Evolutionary conservation across 2,888 invertebrate genomes (phyloP).

Genomic region (Synanthedon myopaeformis): DNA sequence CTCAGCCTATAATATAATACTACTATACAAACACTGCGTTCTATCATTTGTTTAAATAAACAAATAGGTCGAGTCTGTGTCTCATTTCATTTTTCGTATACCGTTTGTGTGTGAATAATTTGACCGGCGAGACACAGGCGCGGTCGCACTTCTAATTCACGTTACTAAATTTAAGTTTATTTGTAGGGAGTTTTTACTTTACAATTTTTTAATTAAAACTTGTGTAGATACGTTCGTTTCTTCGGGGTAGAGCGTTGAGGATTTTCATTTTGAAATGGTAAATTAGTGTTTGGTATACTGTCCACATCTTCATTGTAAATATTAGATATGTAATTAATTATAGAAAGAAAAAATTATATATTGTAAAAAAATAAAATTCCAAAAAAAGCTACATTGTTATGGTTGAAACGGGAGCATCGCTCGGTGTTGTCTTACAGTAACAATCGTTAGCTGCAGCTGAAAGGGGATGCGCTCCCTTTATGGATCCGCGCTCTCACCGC

Average conservation of each 20-base stretch:
- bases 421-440: constrained; percentile 39
- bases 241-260: constrained; percentile 62
- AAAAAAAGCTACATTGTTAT: constrained; percentile 68
- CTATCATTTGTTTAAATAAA: constrained; percentile 47
- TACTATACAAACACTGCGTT: constrained; percentile 12
- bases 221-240: constrained; percentile 64
- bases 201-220: constrained; percentile 56
- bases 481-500: constrained; percentile 29
- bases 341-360: constrained; percentile 68
- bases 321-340: constrained; percentile 67
- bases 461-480: constrained; percentile 16
- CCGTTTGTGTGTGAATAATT: constrained; percentile 5
- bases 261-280: constrained; percentile 49
- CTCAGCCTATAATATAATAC: constrained; percentile 1
- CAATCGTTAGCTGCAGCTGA: constrained; percentile 51
- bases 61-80: constrained; percentile 56
- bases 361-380: constrained; percentile 68
- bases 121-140: background rate
- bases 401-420: constrained; percentile 50
- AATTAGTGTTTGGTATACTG: constrained; percentile 61
- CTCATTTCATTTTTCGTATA: constrained; percentile 27
- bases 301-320: constrained; percentile 71
- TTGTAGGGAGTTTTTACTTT: constrained; percentile 60
- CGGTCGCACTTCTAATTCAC: background rate
- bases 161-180: constrained; percentile 47